Evolutionary conservation across 1,140 invertebrate genomes (phyloP), one percentile per base, ranked within the genome.

Genomic region (Rhyzopertha dominica): DNA sequence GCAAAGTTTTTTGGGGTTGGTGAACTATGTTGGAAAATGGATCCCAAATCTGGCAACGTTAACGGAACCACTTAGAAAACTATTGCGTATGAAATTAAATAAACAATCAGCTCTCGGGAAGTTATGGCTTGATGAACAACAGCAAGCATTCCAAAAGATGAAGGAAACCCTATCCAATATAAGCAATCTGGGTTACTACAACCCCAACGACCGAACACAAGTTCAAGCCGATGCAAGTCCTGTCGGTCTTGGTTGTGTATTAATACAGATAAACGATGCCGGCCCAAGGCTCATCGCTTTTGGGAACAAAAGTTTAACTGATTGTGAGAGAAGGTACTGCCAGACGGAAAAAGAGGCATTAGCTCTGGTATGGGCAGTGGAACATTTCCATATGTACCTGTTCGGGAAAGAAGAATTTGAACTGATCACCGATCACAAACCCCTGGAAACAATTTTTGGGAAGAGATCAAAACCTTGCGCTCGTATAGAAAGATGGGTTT

Each of bases 141-240:
- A 40, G 19, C 13, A 19, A 12, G 23, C 19, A 4, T 46, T 40
- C 14, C 4, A 19, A 26, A 46, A 38, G 9, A 12, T 46, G 10
- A 47, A 42, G 18, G 13, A 40, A 18, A 12, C 16, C 13, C 20
- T 42, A 2, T 32, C 37, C 13, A 12, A 32, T 1, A n/a, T 36
- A 19, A 24, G 29, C 8, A 71, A 36, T 68, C 75, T 23, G 82
- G 81, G 80, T n/a, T 51, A 51, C 26, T 51, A 42, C 23, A 39
- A 53, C 23, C 47, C 42, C 1, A 35, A 59, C 19, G 51, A 59
- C 28, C 19, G 52, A 40, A 68, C 66, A 8, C 46, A 55, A 38
- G 55, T 69, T 9, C 50, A 66, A 14, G 64, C 68, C 5, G 69
- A 73, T 55, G 70, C 69, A 0, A 70, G 66, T 49, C 69, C 67